Evolutionary conservation across 1,140 invertebrate genomes (phyloP), one percentile per base, ranked within the genome.

Genomic region (Pseudomyrmex dendroicus): DNA sequence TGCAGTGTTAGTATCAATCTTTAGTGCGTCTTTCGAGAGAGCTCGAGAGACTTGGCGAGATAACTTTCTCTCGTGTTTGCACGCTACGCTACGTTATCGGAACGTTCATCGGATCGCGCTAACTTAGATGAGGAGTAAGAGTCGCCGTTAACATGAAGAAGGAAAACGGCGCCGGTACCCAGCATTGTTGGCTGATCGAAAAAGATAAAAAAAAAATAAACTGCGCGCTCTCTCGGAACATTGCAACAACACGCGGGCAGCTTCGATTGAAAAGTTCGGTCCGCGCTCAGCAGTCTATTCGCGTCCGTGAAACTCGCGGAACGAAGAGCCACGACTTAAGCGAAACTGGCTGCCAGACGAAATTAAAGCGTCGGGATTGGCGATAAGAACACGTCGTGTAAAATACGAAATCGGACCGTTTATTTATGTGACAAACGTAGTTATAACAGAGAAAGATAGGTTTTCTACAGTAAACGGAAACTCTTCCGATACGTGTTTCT

Each of bases 281-380:
- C 8, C 35, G 63, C 63, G 62, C 50, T 77, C 78, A 20, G 50
- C 17, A 85, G 73, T 84, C 62, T 74, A 74, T 76, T 77, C 72
- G 72, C 59, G 72, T 83, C 20, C n/a, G 20, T 25, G 82, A 17
- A 83, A 86, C 68, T 85, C 68, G 17, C 9, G 12, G 52, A 82
- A 56, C 4, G 48, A 59, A 46, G 61, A 52, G 15, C 56, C 25
- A 17, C 66, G 76, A 22, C 52, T 66, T 70, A 67, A 64, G 44
- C 57, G 77, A 56, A 13, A 73, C 66, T 54, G 50, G 35, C 46
- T 46, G 84, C 66, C 83, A 84, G 67, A 82, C 48, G 50, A 85
- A 78, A 85, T 85, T 83, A 83, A 85, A 73, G 73, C 61, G 67
- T 68, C 46, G 80, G 48, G 54, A 77, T 66, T 74, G 63, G 35